phyloP scores from a whole-genome alignment of 2,113 vertebrate genomes.

The Orycteropus afer region DNA sequence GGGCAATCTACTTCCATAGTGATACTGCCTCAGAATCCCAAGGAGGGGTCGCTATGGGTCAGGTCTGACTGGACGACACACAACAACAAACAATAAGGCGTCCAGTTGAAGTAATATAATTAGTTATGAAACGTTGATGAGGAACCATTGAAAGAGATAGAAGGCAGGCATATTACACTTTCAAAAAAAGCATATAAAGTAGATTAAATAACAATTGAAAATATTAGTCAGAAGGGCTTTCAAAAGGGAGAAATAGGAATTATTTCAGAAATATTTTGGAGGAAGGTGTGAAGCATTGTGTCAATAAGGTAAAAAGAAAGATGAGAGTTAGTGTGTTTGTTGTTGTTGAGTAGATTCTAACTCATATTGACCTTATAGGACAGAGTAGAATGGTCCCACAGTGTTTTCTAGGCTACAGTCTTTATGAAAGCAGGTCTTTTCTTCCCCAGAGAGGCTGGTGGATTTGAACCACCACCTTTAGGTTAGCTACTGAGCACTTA shows the following conservation, averaged over 20 bases:
- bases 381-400: not conserved
- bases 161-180: slow-evolving; percentile 55
- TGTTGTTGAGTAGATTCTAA: not conserved
- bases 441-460: not conserved
- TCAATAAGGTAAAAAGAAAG: not conserved
- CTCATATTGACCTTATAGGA: not conserved
- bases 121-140: slow-evolving; percentile 75
- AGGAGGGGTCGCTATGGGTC: no score
- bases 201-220: slow-evolving; percentile 70
- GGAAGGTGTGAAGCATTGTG: not conserved
- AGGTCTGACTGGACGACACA: no score
- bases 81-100: not conserved
- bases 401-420: not conserved
- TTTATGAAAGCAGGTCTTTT: not conserved
- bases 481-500: not conserved
- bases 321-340: not conserved
- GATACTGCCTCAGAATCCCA: no score
- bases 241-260: slow-evolving; percentile 55
- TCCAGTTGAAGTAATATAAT: slow-evolving; percentile 56
- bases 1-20: no score
- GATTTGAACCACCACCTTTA: not conserved
- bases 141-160: slow-evolving; percentile 64
- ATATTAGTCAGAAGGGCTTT: slow-evolving; percentile 76
- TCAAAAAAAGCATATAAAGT: slow-evolving; percentile 67
- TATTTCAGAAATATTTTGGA: slow-evolving; percentile 50